These are phyloP conservation scores for Ailuropoda melanoleuca DNA, from an alignment of 2,113 vertebrate genomes.

Conservation along the genomic window DNA sequence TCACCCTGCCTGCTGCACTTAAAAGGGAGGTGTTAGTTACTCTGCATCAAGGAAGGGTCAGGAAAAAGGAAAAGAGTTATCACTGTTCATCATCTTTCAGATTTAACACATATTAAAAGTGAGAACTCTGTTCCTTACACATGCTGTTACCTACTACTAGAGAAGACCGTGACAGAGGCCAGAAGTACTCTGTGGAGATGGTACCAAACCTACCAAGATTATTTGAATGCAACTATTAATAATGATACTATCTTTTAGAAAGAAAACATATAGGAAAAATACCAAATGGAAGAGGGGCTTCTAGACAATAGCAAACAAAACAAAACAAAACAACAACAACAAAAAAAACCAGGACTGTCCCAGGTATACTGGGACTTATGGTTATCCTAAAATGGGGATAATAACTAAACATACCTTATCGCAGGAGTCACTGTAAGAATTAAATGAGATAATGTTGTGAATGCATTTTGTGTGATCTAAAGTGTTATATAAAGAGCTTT, in stretches of 20 bases:
- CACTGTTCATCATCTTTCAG: neutral
- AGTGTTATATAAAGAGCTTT: neutral
- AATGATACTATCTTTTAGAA: slow-evolving; percentile 21
- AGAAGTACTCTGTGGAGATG: neutral
- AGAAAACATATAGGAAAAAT: neutral
- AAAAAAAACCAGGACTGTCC: neutral
- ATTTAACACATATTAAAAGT: neutral
- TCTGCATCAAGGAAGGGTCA: neutral
- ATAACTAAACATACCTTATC: neutral
- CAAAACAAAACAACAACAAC: no score
- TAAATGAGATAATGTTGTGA: neutral
- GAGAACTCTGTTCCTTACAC: neutral
- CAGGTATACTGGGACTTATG: neutral
- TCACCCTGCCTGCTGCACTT: neutral
- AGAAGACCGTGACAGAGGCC: neutral
- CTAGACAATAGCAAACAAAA: neutral
- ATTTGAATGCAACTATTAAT: neutral
- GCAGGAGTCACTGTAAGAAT: neutral
- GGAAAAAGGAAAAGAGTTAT: neutral
- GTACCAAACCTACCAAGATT: neutral
- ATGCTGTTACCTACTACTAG: neutral
- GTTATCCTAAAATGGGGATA: neutral
- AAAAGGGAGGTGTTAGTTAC: neutral
- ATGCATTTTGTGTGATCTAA: neutral
- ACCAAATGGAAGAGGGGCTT: neutral